Evolutionary conservation across 2,113 vertebrate genomes (phyloP).

Genomic region (Talpa occidentalis): DNA sequence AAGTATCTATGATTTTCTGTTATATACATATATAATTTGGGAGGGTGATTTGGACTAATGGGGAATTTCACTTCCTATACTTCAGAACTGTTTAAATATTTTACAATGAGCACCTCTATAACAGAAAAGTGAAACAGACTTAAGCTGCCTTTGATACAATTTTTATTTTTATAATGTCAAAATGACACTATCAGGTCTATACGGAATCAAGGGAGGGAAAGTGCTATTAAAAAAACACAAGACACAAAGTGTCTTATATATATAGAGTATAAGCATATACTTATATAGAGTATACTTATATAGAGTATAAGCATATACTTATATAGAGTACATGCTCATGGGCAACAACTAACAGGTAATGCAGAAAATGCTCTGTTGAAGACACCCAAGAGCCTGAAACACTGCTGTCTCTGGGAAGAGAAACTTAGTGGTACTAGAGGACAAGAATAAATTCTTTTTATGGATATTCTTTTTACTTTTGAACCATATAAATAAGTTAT

Average conservation of each 20-base stretch:
- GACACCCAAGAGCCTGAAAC: neutral
- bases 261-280: neutral
- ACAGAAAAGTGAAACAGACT: conserved; percentile 15
- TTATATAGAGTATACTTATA: neutral
- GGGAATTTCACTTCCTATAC: neutral
- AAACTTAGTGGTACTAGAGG: neutral
- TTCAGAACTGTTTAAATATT: neutral
- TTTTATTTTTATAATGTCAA: conserved; percentile 33
- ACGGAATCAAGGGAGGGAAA: neutral
- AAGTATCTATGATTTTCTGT: neutral
- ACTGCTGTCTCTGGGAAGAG: neutral
- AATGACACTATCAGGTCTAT: neutral
- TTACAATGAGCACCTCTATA: neutral
- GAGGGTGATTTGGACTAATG: neutral
- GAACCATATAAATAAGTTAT: conserved; percentile 24
- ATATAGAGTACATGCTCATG: neutral
- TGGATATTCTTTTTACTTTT: neutral
- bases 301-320: neutral
- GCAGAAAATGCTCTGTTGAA: neutral
- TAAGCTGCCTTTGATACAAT: conserved; percentile 22
- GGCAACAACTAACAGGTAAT: neutral
- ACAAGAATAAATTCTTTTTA: neutral
- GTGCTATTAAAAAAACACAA: neutral
- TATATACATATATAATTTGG: neutral
- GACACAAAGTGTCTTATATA: neutral